Evolutionary conservation across 2,888 invertebrate genomes (phyloP).

Genomic region (Scaptomyza cyrtandrae): DNA sequence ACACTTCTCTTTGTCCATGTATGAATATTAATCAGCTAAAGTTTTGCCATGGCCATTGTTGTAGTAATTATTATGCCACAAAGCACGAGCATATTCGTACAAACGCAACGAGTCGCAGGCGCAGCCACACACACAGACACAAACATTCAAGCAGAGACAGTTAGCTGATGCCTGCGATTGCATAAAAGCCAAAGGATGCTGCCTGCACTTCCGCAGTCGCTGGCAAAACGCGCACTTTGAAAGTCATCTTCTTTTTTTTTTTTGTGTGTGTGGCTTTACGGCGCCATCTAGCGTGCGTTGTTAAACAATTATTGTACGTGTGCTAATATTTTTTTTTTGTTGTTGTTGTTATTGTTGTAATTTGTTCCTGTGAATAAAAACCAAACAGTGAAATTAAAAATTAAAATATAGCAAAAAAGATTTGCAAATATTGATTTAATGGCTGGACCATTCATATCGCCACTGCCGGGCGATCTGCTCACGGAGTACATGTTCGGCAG

Average conservation of each 20-base stretch:
- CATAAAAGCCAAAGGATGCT: constrained; percentile 74
- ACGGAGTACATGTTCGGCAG: constrained; percentile 97
- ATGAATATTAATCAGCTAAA: constrained; percentile 30
- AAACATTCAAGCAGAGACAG: constrained; percentile 1
- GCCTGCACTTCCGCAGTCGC: constrained; percentile 73
- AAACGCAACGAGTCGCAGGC: constrained; percentile 51
- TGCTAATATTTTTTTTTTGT: constrained; percentile 1
- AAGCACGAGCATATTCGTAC: constrained; percentile 4
- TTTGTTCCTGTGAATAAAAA: constrained; percentile 4
- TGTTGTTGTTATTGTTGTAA: no score
- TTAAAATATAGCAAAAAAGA: neutral
- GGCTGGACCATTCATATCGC: constrained; percentile 95
- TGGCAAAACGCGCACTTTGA: constrained; percentile 66
- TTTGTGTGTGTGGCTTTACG: constrained; percentile 11
- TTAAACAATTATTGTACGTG: constrained; percentile 7
- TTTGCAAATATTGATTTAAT: constrained; percentile 83
- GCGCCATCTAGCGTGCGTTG: constrained; percentile 21
- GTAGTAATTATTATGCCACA: constrained; percentile 25
- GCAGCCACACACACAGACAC: constrained; percentile 44
- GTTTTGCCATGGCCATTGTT: constrained; percentile 15
- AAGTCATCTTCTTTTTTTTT: constrained; percentile 29
- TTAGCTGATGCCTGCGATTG: constrained; percentile 27
- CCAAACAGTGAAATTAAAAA: neutral
- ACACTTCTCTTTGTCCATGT: neutral
- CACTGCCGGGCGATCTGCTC: constrained; percentile 93